A percentile compares a stretch with the other conserved stretches of the same genome.
Conservation (phyloP, 2,888 invertebrate species). For the Lucinisca nassula region DNA sequence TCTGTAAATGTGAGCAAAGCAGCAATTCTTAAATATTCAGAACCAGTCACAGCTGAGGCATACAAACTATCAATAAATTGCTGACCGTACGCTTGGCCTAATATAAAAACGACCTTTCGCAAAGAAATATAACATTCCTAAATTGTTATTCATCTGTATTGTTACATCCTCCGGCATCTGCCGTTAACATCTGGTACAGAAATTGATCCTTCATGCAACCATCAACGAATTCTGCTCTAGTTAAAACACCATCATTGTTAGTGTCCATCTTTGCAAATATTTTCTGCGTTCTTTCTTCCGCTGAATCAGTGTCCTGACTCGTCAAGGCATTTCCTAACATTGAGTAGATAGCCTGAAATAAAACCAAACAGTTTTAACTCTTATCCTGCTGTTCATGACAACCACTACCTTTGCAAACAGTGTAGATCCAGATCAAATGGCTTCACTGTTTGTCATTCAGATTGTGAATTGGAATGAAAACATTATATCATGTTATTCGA, state of each 20-base stretch:
- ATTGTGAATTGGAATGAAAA: no score
- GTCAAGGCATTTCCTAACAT: conserved; percentile 95
- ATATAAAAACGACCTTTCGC: not conserved
- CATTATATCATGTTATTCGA: no score
- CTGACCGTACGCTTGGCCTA: not conserved
- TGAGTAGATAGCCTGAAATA: conserved; percentile 98
- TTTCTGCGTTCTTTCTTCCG: conserved; percentile 99
- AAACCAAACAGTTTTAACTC: not conserved
- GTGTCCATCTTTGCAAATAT: conserved; percentile 99
- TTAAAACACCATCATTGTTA: conserved; percentile 99
- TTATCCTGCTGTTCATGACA: no score
- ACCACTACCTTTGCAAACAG: no score
- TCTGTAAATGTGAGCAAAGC: conserved; percentile 6
- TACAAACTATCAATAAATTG: not conserved
- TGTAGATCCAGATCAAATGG: no score
- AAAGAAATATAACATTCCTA: not conserved
- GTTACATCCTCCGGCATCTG: conserved; percentile 80
- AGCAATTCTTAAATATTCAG: not conserved
- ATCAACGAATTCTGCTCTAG: conserved; percentile 99
- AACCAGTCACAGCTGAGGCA: not conserved
- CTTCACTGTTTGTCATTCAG: no score
- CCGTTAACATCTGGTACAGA: conserved; percentile 87
- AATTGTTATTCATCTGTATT: conserved; percentile 4
- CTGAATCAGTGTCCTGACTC: conserved; percentile 88
- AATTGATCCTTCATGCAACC: conserved; percentile 96